Base-by-base conservation (phyloP, 2,888 invertebrate species). In the Drosophila diplacantha region DNA sequence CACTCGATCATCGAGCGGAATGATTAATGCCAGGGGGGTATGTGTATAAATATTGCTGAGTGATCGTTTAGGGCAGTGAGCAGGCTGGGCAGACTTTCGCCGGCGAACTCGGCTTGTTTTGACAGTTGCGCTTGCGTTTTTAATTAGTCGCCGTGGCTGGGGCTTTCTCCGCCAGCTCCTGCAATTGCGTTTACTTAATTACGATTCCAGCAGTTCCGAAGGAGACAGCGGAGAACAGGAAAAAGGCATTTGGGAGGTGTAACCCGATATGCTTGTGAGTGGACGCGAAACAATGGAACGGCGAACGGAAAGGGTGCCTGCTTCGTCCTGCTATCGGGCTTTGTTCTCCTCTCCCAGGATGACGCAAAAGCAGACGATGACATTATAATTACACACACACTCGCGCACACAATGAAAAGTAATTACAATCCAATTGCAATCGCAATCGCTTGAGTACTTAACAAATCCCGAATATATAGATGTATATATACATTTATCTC, bases 401-500 rank as follows among this genome's bases (percentile, higher is more conserved):
- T 38, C 66, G 46, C 55, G 34, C 16, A 38, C 55, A 34, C 32
- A 62, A 26, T 38, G 32, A 18, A n/a, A 51, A 52, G 74, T 84
- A 86, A 85, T 85, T 83, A 83, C 86, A 86, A 85, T 74, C 78
- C 83, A 80, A 85, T 86, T 81, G 44, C 75, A 61, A 67, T 81
- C 75, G 73, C 79, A 62, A 49, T 75, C 29, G 29, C 44, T 46
- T 46, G 38, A 49, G 56, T 63, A 69, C 56, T 31, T 37, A 43
- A 39, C 35, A 43, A 69, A 76, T 72, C 60, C 60, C 31, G 20
- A 26, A 20, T 47, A 34, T 24, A 29, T 7, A 24, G 24, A 24
- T 24, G 12, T 37, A 29, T 24, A 22, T 59, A 35, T 26, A 32
- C 5, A 34, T 24, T 12, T 35, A 31, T 59, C 58, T 44, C 20